Conservation (phyloP, 92 coral and sea anemone genomes). For the Porites cylindrica region DNA sequence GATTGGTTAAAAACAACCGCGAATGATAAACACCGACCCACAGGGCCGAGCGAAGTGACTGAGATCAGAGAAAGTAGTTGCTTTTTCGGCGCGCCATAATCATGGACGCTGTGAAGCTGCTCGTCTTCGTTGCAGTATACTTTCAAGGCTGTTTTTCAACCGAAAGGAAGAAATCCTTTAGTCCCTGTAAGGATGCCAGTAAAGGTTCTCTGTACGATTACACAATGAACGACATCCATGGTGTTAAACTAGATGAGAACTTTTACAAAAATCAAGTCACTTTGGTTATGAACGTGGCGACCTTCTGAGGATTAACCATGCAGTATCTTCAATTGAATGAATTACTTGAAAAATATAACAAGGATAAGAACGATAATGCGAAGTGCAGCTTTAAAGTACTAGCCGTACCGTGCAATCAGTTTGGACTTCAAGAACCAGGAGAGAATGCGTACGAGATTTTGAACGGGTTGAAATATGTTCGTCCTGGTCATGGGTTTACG, state of each 20-base stretch:
- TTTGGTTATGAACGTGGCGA: slow-evolving; percentile 81
- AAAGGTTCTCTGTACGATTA: slow-evolving; percentile 69
- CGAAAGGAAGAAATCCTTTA: slow-evolving; percentile 48
- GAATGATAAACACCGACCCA: not conserved
- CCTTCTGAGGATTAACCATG: slow-evolving; percentile 78
- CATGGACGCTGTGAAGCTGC: slow-evolving; percentile 24
- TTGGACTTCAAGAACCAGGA: slow-evolving; percentile 87
- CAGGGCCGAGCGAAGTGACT: not conserved
- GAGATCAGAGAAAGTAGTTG: not conserved
- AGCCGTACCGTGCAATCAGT: slow-evolving; percentile 87
- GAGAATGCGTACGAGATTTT: slow-evolving; percentile 74
- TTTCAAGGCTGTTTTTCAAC: slow-evolving; percentile 5
- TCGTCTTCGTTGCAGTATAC: slow-evolving; percentile 8
- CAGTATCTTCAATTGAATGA: slow-evolving; percentile 84
- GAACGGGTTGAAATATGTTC: slow-evolving; percentile 79
- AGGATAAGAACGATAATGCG: slow-evolving; percentile 8
- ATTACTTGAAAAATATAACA: slow-evolving; percentile 59
- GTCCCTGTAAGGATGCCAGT: slow-evolving; percentile 46
- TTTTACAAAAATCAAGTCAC: slow-evolving; percentile 59
- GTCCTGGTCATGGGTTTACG: slow-evolving; percentile 81
- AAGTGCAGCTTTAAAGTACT: slow-evolving; percentile 78
- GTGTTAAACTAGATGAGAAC: slow-evolving; percentile 26
- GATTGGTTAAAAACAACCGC: not conserved
- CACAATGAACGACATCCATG: slow-evolving; percentile 52
- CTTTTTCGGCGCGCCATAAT: not conserved